phyloP scores from a whole-genome alignment of 2,113 vertebrate genomes.

The Cebus imitator region DNA sequence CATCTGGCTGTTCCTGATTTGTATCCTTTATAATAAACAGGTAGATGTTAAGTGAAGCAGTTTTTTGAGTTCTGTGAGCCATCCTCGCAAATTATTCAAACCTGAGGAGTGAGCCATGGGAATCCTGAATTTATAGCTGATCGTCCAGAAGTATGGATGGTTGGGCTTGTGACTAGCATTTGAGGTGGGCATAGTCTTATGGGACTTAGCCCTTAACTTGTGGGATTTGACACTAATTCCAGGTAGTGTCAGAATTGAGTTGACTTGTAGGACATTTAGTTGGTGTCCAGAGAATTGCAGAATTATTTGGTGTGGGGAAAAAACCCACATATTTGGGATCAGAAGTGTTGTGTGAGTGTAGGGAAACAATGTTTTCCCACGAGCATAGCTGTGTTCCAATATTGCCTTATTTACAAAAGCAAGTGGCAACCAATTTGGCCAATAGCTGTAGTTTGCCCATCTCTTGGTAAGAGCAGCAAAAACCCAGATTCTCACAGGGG shows the following conservation, averaged over 20 bases:
- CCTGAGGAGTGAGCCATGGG: neutral
- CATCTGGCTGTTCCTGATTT: neutral
- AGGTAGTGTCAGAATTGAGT: neutral
- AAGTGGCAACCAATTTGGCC: neutral
- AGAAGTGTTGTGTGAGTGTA: neutral
- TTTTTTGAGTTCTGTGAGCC: neutral
- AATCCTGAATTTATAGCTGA: neutral
- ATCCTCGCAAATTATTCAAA: neutral
- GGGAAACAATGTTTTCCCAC: neutral
- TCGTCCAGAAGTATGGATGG: neutral
- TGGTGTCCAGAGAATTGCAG: neutral
- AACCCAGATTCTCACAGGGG: neutral
- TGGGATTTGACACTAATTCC: neutral
- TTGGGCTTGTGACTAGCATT: neutral
- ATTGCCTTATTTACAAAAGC: neutral
- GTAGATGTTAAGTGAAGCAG: neutral
- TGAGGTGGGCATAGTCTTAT: neutral
- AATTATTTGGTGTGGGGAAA: neutral
- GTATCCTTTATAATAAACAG: neutral
- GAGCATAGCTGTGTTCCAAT: neutral
- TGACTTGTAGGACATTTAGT: neutral
- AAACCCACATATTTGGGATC: neutral
- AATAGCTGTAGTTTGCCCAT: neutral
- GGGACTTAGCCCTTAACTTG: neutral
- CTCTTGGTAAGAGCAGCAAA: neutral